A percentile compares a stretch with the other conserved stretches of the same genome.
phyloP scores from a whole-genome alignment of 1,140 invertebrate genomes.

The Platyscapa corneri region DNA sequence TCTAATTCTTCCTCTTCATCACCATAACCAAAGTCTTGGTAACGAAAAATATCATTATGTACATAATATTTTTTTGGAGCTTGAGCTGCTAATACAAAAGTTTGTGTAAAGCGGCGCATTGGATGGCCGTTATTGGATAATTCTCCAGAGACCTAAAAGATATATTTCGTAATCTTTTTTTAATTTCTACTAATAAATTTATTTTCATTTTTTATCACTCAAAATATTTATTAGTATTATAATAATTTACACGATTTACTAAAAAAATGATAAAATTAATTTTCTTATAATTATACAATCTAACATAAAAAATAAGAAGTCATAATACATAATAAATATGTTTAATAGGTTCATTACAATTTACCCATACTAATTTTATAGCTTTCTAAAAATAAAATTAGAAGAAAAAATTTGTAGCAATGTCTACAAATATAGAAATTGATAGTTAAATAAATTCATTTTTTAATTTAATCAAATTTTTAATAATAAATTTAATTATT shows the following conservation, averaged over 20 bases:
- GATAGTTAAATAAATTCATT: too few species aligned
- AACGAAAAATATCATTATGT: conserved; percentile 98
- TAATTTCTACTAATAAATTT: neutral
- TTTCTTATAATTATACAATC: too few species aligned
- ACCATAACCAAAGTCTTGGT: conserved; percentile 79
- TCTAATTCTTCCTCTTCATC: conserved; percentile 80
- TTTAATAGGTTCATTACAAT: too few species aligned
- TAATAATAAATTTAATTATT: too few species aligned
- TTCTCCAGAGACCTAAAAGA: conserved; percentile 89
- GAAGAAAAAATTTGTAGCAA: conserved; percentile 21
- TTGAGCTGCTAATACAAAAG: conserved; percentile 95
- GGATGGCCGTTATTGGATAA: conserved; percentile 96
- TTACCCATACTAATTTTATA: neutral
- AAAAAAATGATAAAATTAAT: too few species aligned
- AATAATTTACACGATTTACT: too few species aligned
- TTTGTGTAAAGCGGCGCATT: conserved; percentile 97
- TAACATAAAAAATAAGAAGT: too few species aligned
- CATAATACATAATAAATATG: too few species aligned
- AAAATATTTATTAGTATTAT: neutral
- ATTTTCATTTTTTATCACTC: neutral
- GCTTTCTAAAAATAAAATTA: neutral
- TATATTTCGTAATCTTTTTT: neutral
- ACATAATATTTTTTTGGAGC: conserved; percentile 98
- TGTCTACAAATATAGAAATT: too few species aligned
- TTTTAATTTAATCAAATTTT: too few species aligned